Percentiles rank a stretch among this genome's conserved stretches.
These are phyloP conservation scores for Gallinago paraguaiae DNA, from an alignment of 2,113 vertebrate species.

Conservation along the genomic window DNA sequence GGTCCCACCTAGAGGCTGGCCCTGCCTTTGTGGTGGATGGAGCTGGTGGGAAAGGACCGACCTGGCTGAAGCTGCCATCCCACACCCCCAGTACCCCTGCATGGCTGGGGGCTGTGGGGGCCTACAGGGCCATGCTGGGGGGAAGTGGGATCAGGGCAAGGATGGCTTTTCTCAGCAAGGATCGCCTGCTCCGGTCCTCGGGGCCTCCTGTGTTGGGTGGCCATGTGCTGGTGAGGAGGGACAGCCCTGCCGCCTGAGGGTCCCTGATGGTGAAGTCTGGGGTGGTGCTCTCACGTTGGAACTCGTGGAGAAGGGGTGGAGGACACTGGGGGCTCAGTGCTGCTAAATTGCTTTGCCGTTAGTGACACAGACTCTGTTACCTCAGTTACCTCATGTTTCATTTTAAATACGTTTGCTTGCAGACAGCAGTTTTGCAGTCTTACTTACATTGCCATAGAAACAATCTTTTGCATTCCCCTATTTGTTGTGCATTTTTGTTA, in stretches of 20 bases:
- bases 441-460: slow-evolving; percentile 69
- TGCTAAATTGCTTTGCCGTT: not conserved
- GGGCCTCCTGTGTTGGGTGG: not conserved
- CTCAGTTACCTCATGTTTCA: slow-evolving; percentile 35
- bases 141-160: not conserved
- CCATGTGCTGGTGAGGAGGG: fast-evolving
- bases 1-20: not conserved
- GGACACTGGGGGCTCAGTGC: not conserved
- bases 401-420: slow-evolving; percentile 33
- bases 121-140: fast-evolving
- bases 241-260: fast-evolving
- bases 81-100: fast-evolving
- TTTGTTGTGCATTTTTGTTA: slow-evolving; percentile 19
- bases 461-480: slow-evolving; percentile 15
- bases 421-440: slow-evolving; percentile 6
- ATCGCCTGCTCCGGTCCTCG: fast-evolving
- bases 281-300: not conserved
- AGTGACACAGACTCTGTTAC: not conserved
- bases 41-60: fast-evolving
- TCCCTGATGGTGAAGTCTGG: fast-evolving
- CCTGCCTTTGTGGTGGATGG: fast-evolving
- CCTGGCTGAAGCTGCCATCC: not conserved
- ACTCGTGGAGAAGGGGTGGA: not conserved
- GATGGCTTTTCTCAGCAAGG: not conserved
- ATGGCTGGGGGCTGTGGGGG: fast-evolving